Conservation (phyloP, 1,140 invertebrate species). For the Bathynomus jamesi region DNA sequence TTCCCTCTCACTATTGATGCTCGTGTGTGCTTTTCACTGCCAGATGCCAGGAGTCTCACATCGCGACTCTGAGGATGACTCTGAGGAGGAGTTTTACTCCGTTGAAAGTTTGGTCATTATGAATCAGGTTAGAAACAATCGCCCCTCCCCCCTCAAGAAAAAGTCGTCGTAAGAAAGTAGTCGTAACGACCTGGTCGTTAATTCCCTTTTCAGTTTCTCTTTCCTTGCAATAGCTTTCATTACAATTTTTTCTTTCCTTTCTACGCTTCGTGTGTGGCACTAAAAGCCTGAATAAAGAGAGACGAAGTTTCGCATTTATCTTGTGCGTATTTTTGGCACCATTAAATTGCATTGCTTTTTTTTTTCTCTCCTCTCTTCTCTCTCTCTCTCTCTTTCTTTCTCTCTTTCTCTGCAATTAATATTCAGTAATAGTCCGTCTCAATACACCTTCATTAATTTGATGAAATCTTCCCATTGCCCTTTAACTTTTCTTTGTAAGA, state of each 20-base stretch:
- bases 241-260: not conserved
- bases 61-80: not conserved
- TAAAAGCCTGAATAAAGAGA: not conserved
- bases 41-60: not conserved
- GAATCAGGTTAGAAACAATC: no score
- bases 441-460: not conserved
- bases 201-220: not conserved
- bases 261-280: not conserved
- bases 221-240: no score
- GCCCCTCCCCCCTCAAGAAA: no score
- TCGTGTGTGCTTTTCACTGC: not conserved
- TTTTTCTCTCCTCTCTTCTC: not conserved
- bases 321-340: not conserved
- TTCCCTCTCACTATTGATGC: no score
- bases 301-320: no score
- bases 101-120: not conserved
- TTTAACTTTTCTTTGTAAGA: not conserved
- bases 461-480: not conserved
- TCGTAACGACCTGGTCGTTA: not conserved
- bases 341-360: not conserved
- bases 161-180: no score
- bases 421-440: not conserved
- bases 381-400: not conserved
- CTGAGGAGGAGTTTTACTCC: not conserved
- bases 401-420: not conserved